phyloP scores from a whole-genome alignment of 2,888 invertebrate species.

The Cheilosia vulpina region DNA sequence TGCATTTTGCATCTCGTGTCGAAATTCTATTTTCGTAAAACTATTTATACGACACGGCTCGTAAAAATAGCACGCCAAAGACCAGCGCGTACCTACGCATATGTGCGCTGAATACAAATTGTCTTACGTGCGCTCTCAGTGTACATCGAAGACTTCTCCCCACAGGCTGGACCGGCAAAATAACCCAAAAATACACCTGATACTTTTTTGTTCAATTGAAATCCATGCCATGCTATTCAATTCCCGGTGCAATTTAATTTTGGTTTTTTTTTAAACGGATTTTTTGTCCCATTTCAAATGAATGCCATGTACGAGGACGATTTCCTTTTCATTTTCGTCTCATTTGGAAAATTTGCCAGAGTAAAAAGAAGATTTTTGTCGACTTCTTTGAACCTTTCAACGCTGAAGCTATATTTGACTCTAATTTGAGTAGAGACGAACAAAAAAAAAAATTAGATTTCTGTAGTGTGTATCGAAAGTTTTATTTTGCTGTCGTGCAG shows the following conservation, averaged over 20 bases:
- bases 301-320: slow-evolving; percentile 29
- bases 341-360: slow-evolving; percentile 60
- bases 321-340: slow-evolving; percentile 56
- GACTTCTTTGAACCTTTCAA: slow-evolving; percentile 54
- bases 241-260: slow-evolving; percentile 44
- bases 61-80: slow-evolving; percentile 55
- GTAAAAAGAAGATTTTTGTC: slow-evolving; percentile 46
- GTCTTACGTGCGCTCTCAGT: slow-evolving; percentile 1
- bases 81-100: slow-evolving; percentile 40
- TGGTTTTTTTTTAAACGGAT: not conserved
- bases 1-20: slow-evolving; percentile 66
- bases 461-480: slow-evolving; percentile 16
- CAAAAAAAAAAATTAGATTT: slow-evolving; percentile 24
- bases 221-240: slow-evolving; percentile 42
- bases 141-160: not conserved
- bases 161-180: slow-evolving; percentile 24
- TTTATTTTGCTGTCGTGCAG: slow-evolving; percentile 29
- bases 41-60: slow-evolving; percentile 40
- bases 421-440: slow-evolving; percentile 39
- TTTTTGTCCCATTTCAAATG: not conserved
- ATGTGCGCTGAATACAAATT: slow-evolving; percentile 44
- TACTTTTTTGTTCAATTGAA: slow-evolving; percentile 29
- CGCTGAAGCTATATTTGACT: slow-evolving; percentile 42
- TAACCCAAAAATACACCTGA: slow-evolving; percentile 3
- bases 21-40: slow-evolving; percentile 56